phyloP scores from a whole-genome alignment of 2,888 invertebrate genomes.

The Sialis fuliginosa region DNA sequence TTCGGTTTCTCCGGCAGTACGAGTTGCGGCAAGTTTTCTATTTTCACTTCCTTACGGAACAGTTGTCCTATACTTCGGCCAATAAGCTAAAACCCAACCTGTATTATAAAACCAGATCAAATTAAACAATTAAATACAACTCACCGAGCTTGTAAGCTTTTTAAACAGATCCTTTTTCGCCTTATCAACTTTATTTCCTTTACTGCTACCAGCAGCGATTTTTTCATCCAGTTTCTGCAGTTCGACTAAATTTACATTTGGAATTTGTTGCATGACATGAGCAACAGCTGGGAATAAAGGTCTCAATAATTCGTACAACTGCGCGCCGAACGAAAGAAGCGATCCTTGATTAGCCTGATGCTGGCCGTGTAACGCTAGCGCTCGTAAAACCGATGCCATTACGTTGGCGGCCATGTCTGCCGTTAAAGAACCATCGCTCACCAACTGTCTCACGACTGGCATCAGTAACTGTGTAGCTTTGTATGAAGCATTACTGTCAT shows the following conservation, averaged over 20 bases:
- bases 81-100: slow-evolving; percentile 42
- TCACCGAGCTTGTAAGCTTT: slow-evolving; percentile 65
- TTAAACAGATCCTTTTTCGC: slow-evolving; percentile 82
- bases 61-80: slow-evolving; percentile 73
- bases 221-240: slow-evolving; percentile 76
- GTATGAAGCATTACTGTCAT: slow-evolving; percentile 65
- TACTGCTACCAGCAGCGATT: slow-evolving; percentile 42
- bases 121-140: slow-evolving; percentile 10
- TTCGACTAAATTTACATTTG: slow-evolving; percentile 63
- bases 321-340: slow-evolving; percentile 61
- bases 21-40: slow-evolving; percentile 66
- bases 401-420: slow-evolving; percentile 53
- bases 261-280: slow-evolving; percentile 56
- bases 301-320: slow-evolving; percentile 68
- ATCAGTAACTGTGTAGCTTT: slow-evolving; percentile 61
- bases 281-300: slow-evolving; percentile 57
- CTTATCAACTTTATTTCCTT: slow-evolving; percentile 70
- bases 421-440: slow-evolving; percentile 40
- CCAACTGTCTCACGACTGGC: slow-evolving; percentile 49
- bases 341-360: slow-evolving; percentile 78
- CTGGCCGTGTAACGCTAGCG: slow-evolving; percentile 73
- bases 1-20: slow-evolving; percentile 21
- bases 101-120: neutral
- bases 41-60: slow-evolving; percentile 75
- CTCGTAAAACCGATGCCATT: slow-evolving; percentile 59